Conservation (phyloP, 2,797 vertebrate genomes). For the Hapalemur alaotrensis region DNA sequence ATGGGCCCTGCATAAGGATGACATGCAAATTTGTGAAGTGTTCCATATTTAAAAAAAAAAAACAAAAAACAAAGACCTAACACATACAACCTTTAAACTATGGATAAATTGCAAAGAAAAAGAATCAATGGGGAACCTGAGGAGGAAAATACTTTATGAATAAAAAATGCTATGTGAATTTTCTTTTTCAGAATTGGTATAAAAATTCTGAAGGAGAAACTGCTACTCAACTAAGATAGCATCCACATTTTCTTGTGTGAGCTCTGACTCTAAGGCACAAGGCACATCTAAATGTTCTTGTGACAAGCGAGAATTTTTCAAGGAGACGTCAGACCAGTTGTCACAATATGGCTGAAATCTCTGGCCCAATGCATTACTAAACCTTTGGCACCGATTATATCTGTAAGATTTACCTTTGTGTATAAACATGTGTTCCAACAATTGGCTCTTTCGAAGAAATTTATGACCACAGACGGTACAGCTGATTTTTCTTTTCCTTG, state of each 20-base stretch:
- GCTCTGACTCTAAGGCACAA: slow-evolving; percentile 91
- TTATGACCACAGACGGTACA: slow-evolving; percentile 93
- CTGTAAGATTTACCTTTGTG: slow-evolving; percentile 93
- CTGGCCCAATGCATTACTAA: slow-evolving; percentile 88
- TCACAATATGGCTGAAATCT: slow-evolving; percentile 87
- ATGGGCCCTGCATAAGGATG: no score
- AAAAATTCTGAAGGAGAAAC: not conserved
- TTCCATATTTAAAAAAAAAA: no score
- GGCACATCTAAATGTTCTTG: slow-evolving; percentile 93
- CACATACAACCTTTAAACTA: slow-evolving; percentile 31
- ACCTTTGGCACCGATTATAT: slow-evolving; percentile 89
- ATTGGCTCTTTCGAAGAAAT: slow-evolving; percentile 93
- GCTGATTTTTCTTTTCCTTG: slow-evolving; percentile 93
- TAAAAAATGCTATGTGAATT: not conserved
- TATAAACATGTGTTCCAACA: slow-evolving; percentile 96
- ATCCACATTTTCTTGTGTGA: slow-evolving; percentile 92
- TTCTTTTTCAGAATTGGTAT: not conserved
- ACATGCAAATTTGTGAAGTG: no score
- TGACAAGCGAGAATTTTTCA: slow-evolving; percentile 85
- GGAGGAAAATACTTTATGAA: slow-evolving; percentile 48
- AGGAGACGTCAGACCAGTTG: slow-evolving; percentile 76
- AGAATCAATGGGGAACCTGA: not conserved
- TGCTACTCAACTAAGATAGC: slow-evolving; percentile 90
- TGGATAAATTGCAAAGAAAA: not conserved
- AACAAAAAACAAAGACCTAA: not conserved